Percentiles rank a stretch among this genome's conserved stretches.
phyloP scores from a whole-genome alignment of 2,888 invertebrate species.

The Bhutanitis thaidina region DNA sequence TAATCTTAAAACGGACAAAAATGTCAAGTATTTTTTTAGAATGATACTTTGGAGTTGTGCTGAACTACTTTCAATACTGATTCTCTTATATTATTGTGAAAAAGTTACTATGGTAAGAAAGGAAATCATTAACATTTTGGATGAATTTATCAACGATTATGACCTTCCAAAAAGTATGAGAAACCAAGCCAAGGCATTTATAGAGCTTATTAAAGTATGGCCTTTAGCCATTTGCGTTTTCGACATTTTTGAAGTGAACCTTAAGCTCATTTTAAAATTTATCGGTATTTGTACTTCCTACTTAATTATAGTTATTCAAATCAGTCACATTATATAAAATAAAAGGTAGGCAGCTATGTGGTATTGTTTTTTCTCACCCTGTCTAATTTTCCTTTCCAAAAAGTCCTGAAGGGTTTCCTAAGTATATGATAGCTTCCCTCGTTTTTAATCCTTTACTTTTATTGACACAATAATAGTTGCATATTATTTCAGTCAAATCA shows the following conservation, averaged over 20 bases:
- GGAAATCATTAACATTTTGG: constrained; percentile 44
- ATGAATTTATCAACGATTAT: constrained; percentile 57
- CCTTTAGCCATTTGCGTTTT: constrained; percentile 37
- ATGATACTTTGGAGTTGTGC: constrained; percentile 42
- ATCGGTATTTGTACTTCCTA: constrained; percentile 60
- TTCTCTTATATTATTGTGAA: constrained; percentile 49
- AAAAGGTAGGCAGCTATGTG: too few relatives aligned
- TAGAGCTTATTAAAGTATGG: constrained; percentile 56
- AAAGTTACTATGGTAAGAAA: constrained; percentile 39
- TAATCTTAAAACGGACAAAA: constrained; percentile 33
- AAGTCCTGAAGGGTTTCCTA: too few relatives aligned
- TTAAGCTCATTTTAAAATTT: constrained; percentile 57
- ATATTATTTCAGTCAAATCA: too few relatives aligned
- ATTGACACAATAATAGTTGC: too few relatives aligned
- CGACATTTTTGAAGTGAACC: constrained; percentile 57
- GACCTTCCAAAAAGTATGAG: constrained; percentile 46
- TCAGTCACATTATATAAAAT: constrained; percentile 48
- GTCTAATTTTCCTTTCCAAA: too few relatives aligned
- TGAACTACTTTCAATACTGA: constrained; percentile 37
- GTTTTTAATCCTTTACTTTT: too few relatives aligned
- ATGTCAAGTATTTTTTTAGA: constrained; percentile 33
- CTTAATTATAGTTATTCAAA: constrained; percentile 59
- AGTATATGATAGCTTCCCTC: too few relatives aligned
- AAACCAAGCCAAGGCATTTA: constrained; percentile 55
- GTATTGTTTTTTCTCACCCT: too few relatives aligned